phyloP scores from a whole-genome alignment of 2,888 invertebrate species.

The Drosophila picticornis region DNA sequence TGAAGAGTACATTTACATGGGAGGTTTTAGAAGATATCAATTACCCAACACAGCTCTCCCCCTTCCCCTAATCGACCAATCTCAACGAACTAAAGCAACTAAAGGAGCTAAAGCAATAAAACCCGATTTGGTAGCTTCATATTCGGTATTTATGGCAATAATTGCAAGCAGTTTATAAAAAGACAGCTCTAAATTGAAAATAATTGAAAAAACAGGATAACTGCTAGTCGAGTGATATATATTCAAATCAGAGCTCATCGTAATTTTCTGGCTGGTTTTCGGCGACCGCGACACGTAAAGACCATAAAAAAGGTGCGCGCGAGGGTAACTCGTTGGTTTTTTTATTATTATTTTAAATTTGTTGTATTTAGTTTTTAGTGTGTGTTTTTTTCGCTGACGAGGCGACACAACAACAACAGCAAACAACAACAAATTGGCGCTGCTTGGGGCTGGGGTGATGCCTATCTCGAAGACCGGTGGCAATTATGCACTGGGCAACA shows the following conservation, averaged over 20 bases:
- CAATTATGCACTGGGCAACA: constrained; percentile 65
- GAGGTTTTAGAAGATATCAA: not conserved
- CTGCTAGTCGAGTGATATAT: not conserved
- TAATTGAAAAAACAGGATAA: constrained; percentile 15
- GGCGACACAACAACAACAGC: constrained; percentile 34
- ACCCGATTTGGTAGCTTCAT: too few relatives aligned
- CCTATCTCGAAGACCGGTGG: constrained; percentile 82
- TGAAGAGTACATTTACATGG: not conserved
- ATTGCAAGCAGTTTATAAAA: not conserved
- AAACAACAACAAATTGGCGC: constrained; percentile 67
- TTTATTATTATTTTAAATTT: constrained; percentile 2
- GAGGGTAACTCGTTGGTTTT: constrained; percentile 64
- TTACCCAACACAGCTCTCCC: rapidly evolving
- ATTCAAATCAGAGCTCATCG: not conserved
- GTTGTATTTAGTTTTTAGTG: constrained; percentile 12
- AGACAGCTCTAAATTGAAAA: not conserved
- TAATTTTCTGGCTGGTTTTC: constrained; percentile 53
- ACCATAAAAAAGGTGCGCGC: constrained; percentile 84
- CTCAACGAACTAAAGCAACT: not conserved
- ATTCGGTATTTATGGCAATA: not conserved
- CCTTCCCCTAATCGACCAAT: not conserved
- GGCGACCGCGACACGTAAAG: constrained; percentile 79
- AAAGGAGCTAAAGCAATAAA: not conserved
- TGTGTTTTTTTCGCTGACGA: constrained; percentile 12
- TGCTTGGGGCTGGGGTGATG: constrained; percentile 62